Conservation (phyloP, 1,140 invertebrate genomes). For the Aleiodes sp. region DNA sequence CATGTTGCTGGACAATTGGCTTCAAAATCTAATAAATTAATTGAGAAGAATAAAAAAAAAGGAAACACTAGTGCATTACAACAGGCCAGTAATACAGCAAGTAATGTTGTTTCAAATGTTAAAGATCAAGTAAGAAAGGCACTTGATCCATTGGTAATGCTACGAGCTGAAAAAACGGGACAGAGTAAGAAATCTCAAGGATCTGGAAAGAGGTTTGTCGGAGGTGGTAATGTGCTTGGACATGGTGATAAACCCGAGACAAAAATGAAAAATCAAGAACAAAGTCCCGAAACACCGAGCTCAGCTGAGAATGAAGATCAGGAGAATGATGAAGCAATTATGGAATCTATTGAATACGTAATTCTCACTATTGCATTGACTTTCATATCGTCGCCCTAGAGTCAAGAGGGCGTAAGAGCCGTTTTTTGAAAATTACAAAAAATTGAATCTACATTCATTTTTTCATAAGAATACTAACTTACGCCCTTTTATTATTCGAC, state of each 20-base stretch:
- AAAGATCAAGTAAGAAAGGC: slow-evolving; percentile 34
- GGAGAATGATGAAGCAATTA: slow-evolving; percentile 51
- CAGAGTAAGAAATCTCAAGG: slow-evolving; percentile 37
- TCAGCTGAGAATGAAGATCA: slow-evolving; percentile 38
- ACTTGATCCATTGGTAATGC: slow-evolving; percentile 32
- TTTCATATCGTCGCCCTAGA: too few relatives aligned
- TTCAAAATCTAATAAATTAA: slow-evolving; percentile 45
- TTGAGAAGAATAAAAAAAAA: slow-evolving; percentile 27
- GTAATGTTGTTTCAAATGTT: slow-evolving; percentile 23
- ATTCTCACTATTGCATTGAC: too few relatives aligned
- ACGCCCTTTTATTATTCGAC: too few relatives aligned
- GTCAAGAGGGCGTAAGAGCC: too few relatives aligned
- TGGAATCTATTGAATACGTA: slow-evolving; percentile 24
- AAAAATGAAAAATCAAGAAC: slow-evolving; percentile 46
- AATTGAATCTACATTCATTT: too few relatives aligned
- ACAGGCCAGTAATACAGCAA: neutral
- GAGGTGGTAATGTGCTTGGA: neutral
- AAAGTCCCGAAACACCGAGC: neutral
- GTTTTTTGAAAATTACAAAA: too few relatives aligned
- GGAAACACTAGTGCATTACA: too few relatives aligned
- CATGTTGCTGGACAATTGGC: slow-evolving; percentile 69
- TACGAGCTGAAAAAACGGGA: slow-evolving; percentile 29
- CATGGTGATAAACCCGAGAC: neutral
- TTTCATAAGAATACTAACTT: too few relatives aligned
- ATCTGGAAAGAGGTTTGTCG: slow-evolving; percentile 42